Percentiles rank a stretch among this genome's conserved stretches.
Conservation (phyloP, 1,140 invertebrate species). For the Scaptodrosophila lebanonensis region DNA sequence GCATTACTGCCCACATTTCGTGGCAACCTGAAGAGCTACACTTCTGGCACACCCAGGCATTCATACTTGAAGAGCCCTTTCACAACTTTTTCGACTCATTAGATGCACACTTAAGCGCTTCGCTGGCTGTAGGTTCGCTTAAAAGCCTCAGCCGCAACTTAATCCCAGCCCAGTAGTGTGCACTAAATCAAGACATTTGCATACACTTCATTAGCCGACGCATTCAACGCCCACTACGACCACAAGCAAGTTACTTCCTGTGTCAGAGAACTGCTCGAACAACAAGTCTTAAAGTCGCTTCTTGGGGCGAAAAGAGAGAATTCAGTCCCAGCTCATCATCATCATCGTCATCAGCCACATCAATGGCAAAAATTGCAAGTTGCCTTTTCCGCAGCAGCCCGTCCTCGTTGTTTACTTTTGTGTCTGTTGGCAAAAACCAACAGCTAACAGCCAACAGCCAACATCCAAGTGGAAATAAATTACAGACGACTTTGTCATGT, state of each 20-base stretch:
- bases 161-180: conserved; percentile 17
- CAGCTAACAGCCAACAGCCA: conserved; percentile 30
- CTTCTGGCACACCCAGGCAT: too few relatives aligned
- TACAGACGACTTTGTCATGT: conserved; percentile 68
- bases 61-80: conserved; percentile 4
- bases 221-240: conserved; percentile 37
- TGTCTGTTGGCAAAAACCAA: conserved; percentile 42
- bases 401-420: conserved; percentile 43
- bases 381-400: conserved; percentile 34
- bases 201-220: conserved; percentile 70
- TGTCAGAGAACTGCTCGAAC: too few relatives aligned
- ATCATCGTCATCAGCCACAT: conserved; percentile 37
- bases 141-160: conserved; percentile 32
- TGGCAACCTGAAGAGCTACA: too few relatives aligned
- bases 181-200: conserved; percentile 46
- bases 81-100: conserved; percentile 17
- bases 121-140: conserved; percentile 19
- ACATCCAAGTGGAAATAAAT: conserved; percentile 55
- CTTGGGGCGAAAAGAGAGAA: too few relatives aligned
- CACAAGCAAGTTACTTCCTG: too few relatives aligned
- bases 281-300: too few relatives aligned
- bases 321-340: conserved; percentile 7
- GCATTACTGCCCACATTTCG: too few relatives aligned
- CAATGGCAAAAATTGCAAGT: conserved; percentile 61
- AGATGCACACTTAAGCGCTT: conserved; percentile 14